phyloP scores from a whole-genome alignment of 2,797 vertebrate species.

The Siniperca obscura region DNA sequence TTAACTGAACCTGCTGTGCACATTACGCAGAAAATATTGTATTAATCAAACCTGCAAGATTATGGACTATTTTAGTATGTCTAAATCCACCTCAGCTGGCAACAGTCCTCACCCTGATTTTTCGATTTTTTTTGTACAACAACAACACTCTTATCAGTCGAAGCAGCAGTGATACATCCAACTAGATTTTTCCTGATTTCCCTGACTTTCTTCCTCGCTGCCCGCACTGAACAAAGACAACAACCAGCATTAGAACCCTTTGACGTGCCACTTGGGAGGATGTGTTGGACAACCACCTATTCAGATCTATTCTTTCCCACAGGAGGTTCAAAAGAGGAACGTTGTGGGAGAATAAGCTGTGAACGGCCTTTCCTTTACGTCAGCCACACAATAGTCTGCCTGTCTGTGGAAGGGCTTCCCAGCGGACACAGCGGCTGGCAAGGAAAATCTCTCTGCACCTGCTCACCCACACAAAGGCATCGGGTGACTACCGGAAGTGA shows the following conservation, averaged over 20 bases:
- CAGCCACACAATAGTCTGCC: slow-evolving; percentile 74
- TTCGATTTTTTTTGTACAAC: slow-evolving; percentile 29
- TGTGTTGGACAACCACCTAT: slow-evolving; percentile 76
- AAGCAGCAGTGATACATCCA: slow-evolving; percentile 57
- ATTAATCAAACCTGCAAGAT: slow-evolving; percentile 50
- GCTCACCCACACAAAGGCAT: slow-evolving; percentile 67
- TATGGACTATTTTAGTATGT: slow-evolving; percentile 43
- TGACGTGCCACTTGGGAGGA: slow-evolving; percentile 77
- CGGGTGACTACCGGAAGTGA: slow-evolving; percentile 57
- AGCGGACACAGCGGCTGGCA: slow-evolving; percentile 68
- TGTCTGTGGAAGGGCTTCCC: slow-evolving; percentile 70
- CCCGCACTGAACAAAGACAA: slow-evolving; percentile 65
- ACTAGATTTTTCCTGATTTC: slow-evolving; percentile 56
- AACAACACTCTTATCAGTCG: slow-evolving; percentile 55
- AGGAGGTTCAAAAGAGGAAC: slow-evolving; percentile 74
- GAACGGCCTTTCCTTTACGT: slow-evolving; percentile 78
- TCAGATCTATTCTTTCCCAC: slow-evolving; percentile 73
- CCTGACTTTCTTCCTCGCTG: slow-evolving; percentile 25
- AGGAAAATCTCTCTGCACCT: slow-evolving; percentile 72
- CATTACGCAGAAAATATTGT: slow-evolving; percentile 36
- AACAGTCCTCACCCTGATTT: slow-evolving; percentile 24
- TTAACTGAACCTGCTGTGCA: slow-evolving; percentile 47
- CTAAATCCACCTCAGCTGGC: slow-evolving; percentile 51
- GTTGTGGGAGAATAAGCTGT: slow-evolving; percentile 66
- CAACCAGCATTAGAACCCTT: slow-evolving; percentile 44